phyloP scores from a whole-genome alignment of 2,888 invertebrate genomes.

The Lepeophtheirus nordmannii region DNA sequence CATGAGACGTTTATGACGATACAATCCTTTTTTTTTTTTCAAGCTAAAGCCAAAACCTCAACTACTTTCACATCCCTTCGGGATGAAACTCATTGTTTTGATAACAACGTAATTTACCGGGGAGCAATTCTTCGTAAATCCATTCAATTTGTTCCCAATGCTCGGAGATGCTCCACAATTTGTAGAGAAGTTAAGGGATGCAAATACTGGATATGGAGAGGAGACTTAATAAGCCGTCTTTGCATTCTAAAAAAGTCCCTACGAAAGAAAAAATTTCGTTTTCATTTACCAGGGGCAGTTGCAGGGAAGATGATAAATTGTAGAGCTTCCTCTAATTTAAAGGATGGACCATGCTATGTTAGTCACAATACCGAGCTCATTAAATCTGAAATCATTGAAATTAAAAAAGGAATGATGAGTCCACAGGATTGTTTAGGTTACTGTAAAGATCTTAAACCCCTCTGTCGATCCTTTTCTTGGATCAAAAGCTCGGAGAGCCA shows the following conservation, averaged over 20 bases:
- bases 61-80: neutral
- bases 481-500: neutral
- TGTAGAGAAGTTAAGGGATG: neutral
- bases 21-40: too few relatives aligned
- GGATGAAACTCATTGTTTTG: neutral
- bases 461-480: slow-evolving; percentile 3
- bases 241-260: neutral
- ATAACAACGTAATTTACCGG: neutral
- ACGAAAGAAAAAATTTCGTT: neutral
- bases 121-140: neutral
- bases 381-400: neutral
- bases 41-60: too few relatives aligned
- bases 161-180: neutral
- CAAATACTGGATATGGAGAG: slow-evolving; percentile 1
- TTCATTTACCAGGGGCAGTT: neutral
- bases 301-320: neutral
- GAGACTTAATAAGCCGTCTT: neutral
- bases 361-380: neutral
- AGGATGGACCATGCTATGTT: neutral
- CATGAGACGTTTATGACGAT: neutral
- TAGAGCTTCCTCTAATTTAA: neutral
- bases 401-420: neutral
- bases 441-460: neutral
- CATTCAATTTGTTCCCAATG: neutral
- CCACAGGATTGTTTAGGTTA: neutral